Base-by-base conservation (phyloP, 2,797 vertebrate genomes). In the Apogon talboti region DNA sequence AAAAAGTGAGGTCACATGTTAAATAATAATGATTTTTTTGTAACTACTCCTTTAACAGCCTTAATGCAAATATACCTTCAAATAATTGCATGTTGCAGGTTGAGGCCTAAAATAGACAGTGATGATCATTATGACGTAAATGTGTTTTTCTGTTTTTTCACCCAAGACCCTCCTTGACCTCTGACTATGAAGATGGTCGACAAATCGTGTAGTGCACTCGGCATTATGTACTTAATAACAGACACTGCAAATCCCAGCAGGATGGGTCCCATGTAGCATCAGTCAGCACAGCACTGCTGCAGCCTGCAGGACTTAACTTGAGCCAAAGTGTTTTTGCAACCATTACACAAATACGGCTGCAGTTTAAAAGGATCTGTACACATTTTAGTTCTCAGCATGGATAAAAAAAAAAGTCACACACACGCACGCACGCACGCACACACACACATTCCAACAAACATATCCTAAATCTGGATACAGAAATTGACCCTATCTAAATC, bases 191-290 rank as follows among this genome's bases (percentile, higher is more conserved):
- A 62, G 56, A 66, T 66, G 60, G 60, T 59, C 8, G 51, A 33
- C 11, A 49, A 71, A 72, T 78, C 69, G 67, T 13, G 16, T 0
- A 33, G 48, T 6, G n/a, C 41, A 18, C 63, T 61, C 48, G 2
- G 56, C 73, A 73, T 88, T 88, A 87, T 85, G 71, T 45, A 60
- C 78, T 89, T 79, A 79, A 81, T 73, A 77, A 72, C 64, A 53
- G 69, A 77, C 68, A 14, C 61, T 33, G 56, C 57, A 83, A 86
- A 89, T 89, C 82, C 82, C 56, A 7, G 30, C 69, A 11, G 69
- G 70, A 54, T 30, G 35, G 10, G 30, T 50, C 43, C 65, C 55
- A 35, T 35, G 33, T 35, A 51, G 60, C 56, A 24, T 52, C 78
- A 42, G 53, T n/a, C 48, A 19, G 56, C 63, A 5, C 51, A 12